Conservation (phyloP, 2,888 invertebrate genomes). For the Adela reaumurella region DNA sequence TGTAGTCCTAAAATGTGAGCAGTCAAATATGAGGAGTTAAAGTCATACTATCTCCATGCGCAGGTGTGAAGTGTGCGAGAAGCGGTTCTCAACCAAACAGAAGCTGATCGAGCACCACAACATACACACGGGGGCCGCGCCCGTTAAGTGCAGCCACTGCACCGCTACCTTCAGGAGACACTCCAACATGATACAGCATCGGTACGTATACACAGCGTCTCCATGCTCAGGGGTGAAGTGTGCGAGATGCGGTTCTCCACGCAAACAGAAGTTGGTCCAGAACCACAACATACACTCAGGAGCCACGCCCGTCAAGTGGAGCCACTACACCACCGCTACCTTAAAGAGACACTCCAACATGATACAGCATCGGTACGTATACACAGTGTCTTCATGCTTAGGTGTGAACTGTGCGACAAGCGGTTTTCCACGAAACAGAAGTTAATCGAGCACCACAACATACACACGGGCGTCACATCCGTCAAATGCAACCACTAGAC, state of each 20-base stretch:
- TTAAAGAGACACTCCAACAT: conserved; percentile 82
- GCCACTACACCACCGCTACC: conserved; percentile 62
- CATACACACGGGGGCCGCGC: conserved; percentile 76
- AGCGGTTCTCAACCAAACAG: conserved; percentile 78
- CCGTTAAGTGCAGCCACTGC: conserved; percentile 77
- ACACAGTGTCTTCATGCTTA: no score
- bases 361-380: conserved; percentile 66
- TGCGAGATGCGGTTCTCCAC: conserved; percentile 82
- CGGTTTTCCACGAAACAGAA: conserved; percentile 80
- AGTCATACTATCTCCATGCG: no score
- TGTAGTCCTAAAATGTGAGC: no score
- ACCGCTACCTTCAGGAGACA: conserved; percentile 77
- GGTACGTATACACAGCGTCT: conserved; percentile 38
- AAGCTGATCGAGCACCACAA: conserved; percentile 80
- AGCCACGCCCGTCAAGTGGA: conserved; percentile 75
- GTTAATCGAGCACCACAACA: conserved; percentile 75
- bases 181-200: conserved; percentile 82
- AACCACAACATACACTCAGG: conserved; percentile 80
- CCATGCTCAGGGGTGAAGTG: conserved; percentile 75
- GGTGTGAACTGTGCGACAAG: conserved; percentile 77
- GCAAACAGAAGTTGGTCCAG: conserved; percentile 68
- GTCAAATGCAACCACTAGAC: conserved; percentile 78
- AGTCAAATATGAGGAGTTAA: no score
- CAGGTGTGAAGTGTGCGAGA: conserved; percentile 75
- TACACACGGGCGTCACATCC: conserved; percentile 78